Conservation (phyloP, 1,140 invertebrate species). For the Drosophila neocordata region DNA sequence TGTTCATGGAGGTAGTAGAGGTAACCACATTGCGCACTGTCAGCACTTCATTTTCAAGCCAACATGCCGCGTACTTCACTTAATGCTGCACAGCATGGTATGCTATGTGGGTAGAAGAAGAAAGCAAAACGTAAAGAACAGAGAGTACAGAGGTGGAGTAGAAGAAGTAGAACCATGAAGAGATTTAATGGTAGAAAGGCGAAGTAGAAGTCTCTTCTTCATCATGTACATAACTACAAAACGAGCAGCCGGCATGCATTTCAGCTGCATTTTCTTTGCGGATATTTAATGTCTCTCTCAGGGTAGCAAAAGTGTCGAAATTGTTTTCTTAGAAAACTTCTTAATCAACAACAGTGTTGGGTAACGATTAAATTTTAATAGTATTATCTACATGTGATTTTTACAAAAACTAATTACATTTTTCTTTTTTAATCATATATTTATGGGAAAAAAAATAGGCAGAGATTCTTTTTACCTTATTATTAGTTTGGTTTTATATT, state of each 20-base stretch:
- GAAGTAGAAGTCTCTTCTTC: conserved; percentile 31
- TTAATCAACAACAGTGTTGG: background rate
- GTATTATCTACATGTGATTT: background rate
- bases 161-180: conserved; percentile 8
- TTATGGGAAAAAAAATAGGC: no score
- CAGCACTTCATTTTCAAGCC: conserved; percentile 79
- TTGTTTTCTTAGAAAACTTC: background rate
- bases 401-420: no score
- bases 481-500: no score
- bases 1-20: background rate
- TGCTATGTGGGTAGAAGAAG: background rate
- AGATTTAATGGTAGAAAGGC: background rate
- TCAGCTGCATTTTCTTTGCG: conserved; percentile 44
- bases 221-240: conserved; percentile 60
- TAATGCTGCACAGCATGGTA: conserved; percentile 57
- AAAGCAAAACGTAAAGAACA: background rate
- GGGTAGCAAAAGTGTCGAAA: conserved; percentile 1
- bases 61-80: conserved; percentile 75
- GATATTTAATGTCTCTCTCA: conserved; percentile 2
- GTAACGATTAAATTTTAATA: background rate
- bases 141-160: no score
- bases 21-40: conserved; percentile 60
- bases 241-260: conserved; percentile 17
- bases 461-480: no score
- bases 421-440: no score